Evolutionary conservation across 2,797 vertebrate species (phyloP).

Genomic region (Hemibagrus guttatus): DNA sequence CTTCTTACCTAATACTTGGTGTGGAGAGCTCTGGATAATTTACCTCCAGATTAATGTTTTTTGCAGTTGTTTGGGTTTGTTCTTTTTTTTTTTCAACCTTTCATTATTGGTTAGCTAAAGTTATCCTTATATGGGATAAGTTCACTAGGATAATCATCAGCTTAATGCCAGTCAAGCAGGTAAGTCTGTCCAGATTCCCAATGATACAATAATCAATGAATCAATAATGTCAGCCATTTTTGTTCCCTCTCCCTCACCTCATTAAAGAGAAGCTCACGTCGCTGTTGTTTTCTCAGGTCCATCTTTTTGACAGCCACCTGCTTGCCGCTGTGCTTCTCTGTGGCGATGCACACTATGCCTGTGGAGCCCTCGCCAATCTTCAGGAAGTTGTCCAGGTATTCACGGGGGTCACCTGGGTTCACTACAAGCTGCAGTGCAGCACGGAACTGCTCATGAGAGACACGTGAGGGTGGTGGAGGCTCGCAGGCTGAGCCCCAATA

Average conservation of each 20-base stretch:
- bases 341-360: constrained; percentile 96
- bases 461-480: constrained; percentile 91
- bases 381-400: constrained; percentile 96
- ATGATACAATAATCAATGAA: neutral
- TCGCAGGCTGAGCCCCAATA: constrained; percentile 95
- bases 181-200: neutral
- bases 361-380: constrained; percentile 99
- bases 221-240: neutral
- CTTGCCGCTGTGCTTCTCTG: constrained; percentile 94
- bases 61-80: neutral
- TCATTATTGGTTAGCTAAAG: neutral
- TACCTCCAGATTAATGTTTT: neutral
- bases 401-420: constrained; percentile 92
- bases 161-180: neutral
- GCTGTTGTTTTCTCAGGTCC: constrained; percentile 97
- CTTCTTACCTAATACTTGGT: neutral
- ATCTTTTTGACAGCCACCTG: constrained; percentile 99
- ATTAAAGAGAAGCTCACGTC: constrained; percentile 96
- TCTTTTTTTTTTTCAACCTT: neutral
- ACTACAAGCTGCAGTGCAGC: constrained; percentile 96
- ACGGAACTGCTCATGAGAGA: constrained; percentile 97
- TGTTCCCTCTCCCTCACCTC: constrained; percentile 77
- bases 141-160: neutral
- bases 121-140: neutral
- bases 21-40: neutral